Evolutionary conservation across 2,888 invertebrate genomes (phyloP).

Genomic region (Synergus laeviventris): DNA sequence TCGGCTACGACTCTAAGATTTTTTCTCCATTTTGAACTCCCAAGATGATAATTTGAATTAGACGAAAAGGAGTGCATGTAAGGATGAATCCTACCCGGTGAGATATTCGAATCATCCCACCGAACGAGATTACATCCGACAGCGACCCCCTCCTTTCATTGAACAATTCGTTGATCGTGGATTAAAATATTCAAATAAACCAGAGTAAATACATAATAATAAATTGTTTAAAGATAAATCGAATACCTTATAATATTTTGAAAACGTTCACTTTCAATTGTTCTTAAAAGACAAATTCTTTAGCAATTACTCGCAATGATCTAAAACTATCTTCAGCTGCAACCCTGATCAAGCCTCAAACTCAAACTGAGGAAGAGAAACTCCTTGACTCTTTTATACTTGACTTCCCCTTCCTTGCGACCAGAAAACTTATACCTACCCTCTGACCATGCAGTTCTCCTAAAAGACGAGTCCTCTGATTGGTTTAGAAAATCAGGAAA

Average conservation of each 20-base stretch:
- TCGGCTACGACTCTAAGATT: conserved; percentile 60
- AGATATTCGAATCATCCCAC: conserved; percentile 63
- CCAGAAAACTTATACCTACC: conserved; percentile 20
- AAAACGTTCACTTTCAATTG: not conserved
- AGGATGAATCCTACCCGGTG: conserved; percentile 76
- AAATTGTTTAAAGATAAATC: not conserved
- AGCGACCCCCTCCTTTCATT: conserved; percentile 53
- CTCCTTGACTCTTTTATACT: conserved; percentile 41
- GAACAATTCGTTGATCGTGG: not conserved
- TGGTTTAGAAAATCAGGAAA: conserved; percentile 46
- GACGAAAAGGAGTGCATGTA: conserved; percentile 56
- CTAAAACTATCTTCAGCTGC: not conserved
- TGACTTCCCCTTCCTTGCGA: not conserved
- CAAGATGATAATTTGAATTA: conserved; percentile 1
- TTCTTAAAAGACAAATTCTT: not conserved
- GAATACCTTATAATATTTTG: not conserved
- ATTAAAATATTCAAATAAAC: not conserved
- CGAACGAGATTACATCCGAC: conserved; percentile 68
- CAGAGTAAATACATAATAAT: not conserved
- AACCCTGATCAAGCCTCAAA: not conserved
- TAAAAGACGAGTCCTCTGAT: conserved; percentile 20
- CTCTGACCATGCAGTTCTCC: not conserved
- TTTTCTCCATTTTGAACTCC: conserved; percentile 8
- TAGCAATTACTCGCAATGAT: not conserved
- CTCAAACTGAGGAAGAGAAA: not conserved